A percentile compares a stretch with the other conserved stretches of the same genome.
Evolutionary conservation across 2,113 vertebrate genomes (phyloP).

Genomic region (Bagarius yarrelli): DNA sequence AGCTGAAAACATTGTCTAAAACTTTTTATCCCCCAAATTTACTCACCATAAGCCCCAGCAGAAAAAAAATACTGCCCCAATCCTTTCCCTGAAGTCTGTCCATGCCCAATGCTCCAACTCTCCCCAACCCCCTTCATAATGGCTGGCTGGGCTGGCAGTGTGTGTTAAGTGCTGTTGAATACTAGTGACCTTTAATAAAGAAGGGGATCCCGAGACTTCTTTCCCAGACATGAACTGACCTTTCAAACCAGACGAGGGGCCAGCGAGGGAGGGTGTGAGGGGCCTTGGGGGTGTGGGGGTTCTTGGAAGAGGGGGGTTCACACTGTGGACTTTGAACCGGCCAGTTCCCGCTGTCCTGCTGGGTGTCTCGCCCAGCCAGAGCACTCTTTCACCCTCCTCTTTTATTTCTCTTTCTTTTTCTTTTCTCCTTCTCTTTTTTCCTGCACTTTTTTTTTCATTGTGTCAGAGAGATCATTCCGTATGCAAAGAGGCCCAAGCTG

Average conservation of each 20-base stretch:
- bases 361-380: conserved; percentile 81
- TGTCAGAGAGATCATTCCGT: conserved; percentile 81
- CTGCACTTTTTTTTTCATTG: conserved; percentile 72
- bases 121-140: conserved; percentile 53
- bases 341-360: conserved; percentile 83
- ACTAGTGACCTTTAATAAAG: conserved; percentile 97
- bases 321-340: conserved; percentile 87
- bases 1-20: background rate
- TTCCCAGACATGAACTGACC: conserved; percentile 96
- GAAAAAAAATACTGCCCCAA: background rate
- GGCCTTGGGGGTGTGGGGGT: conserved; percentile 62
- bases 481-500: conserved; percentile 89
- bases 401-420: conserved; percentile 11
- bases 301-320: conserved; percentile 66
- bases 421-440: background rate
- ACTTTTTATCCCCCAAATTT: conserved; percentile 9
- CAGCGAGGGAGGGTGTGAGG: conserved; percentile 71
- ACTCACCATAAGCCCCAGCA: background rate
- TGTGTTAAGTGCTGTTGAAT: conserved; percentile 87
- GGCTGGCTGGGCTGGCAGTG: conserved; percentile 50
- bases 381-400: conserved; percentile 51
- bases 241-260: conserved; percentile 93
- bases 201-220: conserved; percentile 88
- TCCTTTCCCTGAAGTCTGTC: conserved; percentile 46
- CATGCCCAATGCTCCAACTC: conserved; percentile 49